These are phyloP conservation scores for Orchesella flavescens DNA, from an alignment of 2,888 invertebrate species.

Conservation along the genomic window DNA sequence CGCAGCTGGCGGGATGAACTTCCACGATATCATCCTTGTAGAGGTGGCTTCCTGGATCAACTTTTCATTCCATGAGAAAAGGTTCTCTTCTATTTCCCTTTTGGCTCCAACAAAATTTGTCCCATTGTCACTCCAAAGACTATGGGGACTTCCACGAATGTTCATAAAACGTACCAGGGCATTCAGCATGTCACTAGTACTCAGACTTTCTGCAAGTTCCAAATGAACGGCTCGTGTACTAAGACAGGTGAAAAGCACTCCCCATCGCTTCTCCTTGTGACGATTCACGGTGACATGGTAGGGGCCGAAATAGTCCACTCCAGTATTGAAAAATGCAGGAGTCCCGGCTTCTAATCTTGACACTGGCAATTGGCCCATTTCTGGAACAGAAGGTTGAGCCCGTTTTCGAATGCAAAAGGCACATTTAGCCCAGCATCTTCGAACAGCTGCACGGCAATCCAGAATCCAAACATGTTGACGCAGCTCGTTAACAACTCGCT, in stretches of 20 bases:
- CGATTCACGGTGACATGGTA: not conserved
- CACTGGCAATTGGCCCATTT: conserved; percentile 39
- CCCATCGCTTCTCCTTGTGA: conserved; percentile 14
- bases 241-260: conserved; percentile 52
- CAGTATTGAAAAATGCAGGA: conserved; percentile 31
- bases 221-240: conserved; percentile 52
- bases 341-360: not conserved
- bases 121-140: conserved; percentile 65
- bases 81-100: not conserved
- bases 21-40: conserved; percentile 44
- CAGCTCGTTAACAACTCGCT: conserved; percentile 17
- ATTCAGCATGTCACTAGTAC: conserved; percentile 29
- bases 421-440: not conserved
- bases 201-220: conserved; percentile 32
- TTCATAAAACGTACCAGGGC: conserved; percentile 43
- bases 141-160: conserved; percentile 46
- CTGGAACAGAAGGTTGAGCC: conserved; percentile 16
- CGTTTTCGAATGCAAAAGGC: not conserved
- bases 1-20: conserved; percentile 62
- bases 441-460: conserved; percentile 22
- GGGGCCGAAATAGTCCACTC: conserved; percentile 51
- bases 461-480: conserved; percentile 27
- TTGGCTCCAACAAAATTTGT: conserved; percentile 66
- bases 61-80: not conserved
- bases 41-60: not conserved